Conservation (phyloP, 30 jellyfish, hydroid and myxozoan genomes). For the Nemopilema nomurai region DNA sequence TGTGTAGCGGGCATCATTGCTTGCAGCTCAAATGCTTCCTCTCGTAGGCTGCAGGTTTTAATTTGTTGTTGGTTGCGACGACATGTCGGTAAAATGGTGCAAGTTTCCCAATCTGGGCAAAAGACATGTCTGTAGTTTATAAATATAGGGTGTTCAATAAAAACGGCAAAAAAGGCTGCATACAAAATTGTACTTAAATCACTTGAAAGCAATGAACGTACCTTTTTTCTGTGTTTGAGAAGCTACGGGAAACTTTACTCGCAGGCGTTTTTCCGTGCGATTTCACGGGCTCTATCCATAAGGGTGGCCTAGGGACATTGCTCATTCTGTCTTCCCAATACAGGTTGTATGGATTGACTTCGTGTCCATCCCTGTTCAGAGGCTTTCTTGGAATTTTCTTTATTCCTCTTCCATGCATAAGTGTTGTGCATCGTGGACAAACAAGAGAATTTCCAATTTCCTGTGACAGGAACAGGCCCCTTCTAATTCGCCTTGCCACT, state of each 20-base stretch:
- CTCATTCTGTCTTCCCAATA: conserved; percentile 60
- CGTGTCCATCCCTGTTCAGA: conserved; percentile 44
- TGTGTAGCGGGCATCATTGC: no score
- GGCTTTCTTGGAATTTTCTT: conserved; percentile 14
- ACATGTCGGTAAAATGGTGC: no score
- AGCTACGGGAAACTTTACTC: background rate
- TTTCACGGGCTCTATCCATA: conserved; percentile 30
- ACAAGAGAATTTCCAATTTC: background rate
- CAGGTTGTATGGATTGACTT: conserved; percentile 7
- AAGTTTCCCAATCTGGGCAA: no score
- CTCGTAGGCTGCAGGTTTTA: no score
- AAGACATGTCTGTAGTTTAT: no score
- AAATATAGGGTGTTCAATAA: no score
- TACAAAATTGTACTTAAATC: no score
- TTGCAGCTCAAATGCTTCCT: no score
- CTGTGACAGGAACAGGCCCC: background rate
- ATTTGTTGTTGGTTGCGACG: no score
- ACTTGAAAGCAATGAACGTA: background rate
- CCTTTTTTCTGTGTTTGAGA: conserved; percentile 18
- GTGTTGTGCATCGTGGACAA: background rate
- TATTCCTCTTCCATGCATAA: conserved; percentile 4
- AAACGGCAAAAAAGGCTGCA: background rate
- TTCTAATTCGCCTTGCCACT: background rate
- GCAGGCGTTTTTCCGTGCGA: background rate
- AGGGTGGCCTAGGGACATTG: conserved; percentile 45